These are phyloP conservation scores for Hyaena hyaena DNA, from an alignment of 2,113 vertebrate species.

Conservation along the genomic window DNA sequence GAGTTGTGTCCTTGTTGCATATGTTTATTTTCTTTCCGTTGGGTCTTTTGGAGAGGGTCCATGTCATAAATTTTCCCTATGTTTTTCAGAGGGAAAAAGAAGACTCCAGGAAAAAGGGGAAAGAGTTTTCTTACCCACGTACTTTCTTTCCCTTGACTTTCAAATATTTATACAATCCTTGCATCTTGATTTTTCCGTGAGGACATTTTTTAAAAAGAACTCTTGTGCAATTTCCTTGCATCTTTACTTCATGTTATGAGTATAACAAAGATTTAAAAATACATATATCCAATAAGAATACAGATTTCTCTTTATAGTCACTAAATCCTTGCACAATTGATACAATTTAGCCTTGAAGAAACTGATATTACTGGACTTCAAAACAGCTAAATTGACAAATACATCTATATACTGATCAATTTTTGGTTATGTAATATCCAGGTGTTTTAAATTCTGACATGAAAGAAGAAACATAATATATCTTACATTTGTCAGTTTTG, in stretches of 20 bases:
- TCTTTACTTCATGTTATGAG: neutral
- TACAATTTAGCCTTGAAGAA: neutral
- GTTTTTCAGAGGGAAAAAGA: neutral
- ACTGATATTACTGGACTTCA: neutral
- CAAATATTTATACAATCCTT: neutral
- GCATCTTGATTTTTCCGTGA: neutral
- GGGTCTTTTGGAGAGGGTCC: neutral
- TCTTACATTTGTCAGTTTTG: neutral
- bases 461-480: constrained; percentile 9
- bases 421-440: neutral
- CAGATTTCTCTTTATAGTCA: neutral
- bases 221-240: neutral
- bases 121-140: neutral
- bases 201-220: neutral
- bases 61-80: neutral
- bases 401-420: neutral
- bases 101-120: neutral
- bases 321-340: neutral
- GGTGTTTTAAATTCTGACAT: neutral
- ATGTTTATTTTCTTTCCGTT: neutral
- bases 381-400: neutral
- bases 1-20: neutral
- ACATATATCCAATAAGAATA: neutral
- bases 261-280: neutral
- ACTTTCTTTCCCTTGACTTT: neutral